These are phyloP conservation scores for Archocentrus centrarchus DNA, from an alignment of 2,113 vertebrate species.

Conservation along the genomic window DNA sequence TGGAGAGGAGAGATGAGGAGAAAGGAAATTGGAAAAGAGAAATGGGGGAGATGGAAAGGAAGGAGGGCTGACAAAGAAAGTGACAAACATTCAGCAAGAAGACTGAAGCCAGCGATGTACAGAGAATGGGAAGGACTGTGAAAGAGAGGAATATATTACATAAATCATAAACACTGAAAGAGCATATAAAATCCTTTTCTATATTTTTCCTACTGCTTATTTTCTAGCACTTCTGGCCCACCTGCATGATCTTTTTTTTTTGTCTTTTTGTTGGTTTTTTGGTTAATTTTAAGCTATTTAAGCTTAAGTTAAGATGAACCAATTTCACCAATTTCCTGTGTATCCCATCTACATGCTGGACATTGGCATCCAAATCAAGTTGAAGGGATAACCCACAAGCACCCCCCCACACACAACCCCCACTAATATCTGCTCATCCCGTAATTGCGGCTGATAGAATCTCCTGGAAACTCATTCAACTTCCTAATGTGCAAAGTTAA, in stretches of 20 bases:
- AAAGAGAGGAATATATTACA: slow-evolving; percentile 8
- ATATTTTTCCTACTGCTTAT: neutral
- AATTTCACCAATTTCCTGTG: neutral
- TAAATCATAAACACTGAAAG: neutral
- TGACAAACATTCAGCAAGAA: slow-evolving; percentile 37
- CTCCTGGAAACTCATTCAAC: slow-evolving; percentile 68
- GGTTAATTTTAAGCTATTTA: neutral
- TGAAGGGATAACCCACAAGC: slow-evolving; percentile 13
- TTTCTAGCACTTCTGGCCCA: neutral
- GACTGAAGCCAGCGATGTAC: slow-evolving; percentile 23
- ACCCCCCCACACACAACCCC: neutral
- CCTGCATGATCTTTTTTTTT: neutral
- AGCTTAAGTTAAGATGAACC: neutral
- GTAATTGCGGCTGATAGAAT: slow-evolving; percentile 71
- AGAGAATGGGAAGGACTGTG: neutral
- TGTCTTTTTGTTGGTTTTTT: neutral
- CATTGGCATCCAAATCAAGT: neutral
- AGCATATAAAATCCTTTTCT: neutral
- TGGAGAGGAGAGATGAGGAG: slow-evolving; percentile 34
- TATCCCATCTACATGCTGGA: neutral
- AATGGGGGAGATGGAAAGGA: slow-evolving; percentile 30
- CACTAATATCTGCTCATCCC: slow-evolving; percentile 43
- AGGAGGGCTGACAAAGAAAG: slow-evolving; percentile 42
- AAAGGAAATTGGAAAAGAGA: slow-evolving; percentile 73
- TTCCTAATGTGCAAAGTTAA: slow-evolving; percentile 72